A percentile compares a stretch with the other conserved stretches of the same genome.
These are phyloP conservation scores for Lasioglossum morio DNA, from an alignment of 2,888 invertebrate species.

Conservation along the genomic window DNA sequence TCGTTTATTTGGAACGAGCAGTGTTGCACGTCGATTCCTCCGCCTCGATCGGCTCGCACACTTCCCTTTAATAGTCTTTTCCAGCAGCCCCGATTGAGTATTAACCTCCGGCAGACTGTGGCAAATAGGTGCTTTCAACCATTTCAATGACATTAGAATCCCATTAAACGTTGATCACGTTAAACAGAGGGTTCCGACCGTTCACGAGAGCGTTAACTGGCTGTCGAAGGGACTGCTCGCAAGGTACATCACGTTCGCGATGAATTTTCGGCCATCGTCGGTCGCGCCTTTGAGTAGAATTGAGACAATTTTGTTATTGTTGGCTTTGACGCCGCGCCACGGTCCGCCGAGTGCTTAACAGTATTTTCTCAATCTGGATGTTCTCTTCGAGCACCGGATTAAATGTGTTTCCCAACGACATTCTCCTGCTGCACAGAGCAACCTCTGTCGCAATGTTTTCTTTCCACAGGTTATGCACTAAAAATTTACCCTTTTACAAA, in stretches of 20 bases:
- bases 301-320: constrained; percentile 35
- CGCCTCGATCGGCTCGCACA: constrained; percentile 53
- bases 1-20: constrained; percentile 38
- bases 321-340: neutral
- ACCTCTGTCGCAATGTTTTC: neutral
- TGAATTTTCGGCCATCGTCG: neutral
- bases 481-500: no score
- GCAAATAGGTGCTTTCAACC: constrained; percentile 26
- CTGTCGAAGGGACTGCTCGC: neutral
- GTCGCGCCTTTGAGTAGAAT: neutral
- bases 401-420: constrained; percentile 20
- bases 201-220: constrained; percentile 8
- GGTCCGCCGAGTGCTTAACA: neutral
- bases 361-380: constrained; percentile 43
- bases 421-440: neutral
- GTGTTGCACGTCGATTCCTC: constrained; percentile 14
- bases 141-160: constrained; percentile 45
- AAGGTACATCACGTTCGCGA: neutral
- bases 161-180: constrained; percentile 49
- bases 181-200: constrained; percentile 23
- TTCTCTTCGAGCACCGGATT: constrained; percentile 2
- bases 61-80: constrained; percentile 71
- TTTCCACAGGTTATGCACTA: neutral
- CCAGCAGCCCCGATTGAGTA: constrained; percentile 70
- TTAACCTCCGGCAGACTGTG: constrained; percentile 72